Percentiles rank a stretch among this genome's conserved stretches.
These are phyloP conservation scores for Ditula angustiorana DNA, from an alignment of 2,888 invertebrate species.

Conservation along the genomic window DNA sequence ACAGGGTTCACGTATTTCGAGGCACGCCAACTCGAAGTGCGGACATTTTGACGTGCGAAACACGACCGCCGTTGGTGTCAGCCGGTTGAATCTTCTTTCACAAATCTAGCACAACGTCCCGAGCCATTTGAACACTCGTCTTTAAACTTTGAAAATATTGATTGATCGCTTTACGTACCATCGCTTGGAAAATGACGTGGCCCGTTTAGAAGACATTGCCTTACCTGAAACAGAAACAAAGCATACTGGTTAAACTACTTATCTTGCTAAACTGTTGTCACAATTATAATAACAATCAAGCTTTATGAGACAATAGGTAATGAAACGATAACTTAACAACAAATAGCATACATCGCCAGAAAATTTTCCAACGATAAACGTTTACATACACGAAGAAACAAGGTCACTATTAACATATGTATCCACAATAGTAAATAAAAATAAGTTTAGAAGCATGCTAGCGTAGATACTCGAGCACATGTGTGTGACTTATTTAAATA, in stretches of 20 bases:
- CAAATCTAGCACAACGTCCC: constrained; percentile 62
- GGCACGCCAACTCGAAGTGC: constrained; percentile 50
- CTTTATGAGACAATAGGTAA: constrained; percentile 15
- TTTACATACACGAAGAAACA: constrained; percentile 35
- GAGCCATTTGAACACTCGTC: constrained; percentile 46
- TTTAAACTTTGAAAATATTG: constrained; percentile 50
- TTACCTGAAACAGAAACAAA: constrained; percentile 80
- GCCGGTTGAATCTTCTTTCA: constrained; percentile 38
- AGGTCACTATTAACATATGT: constrained; percentile 39
- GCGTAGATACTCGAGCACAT: constrained; percentile 22
- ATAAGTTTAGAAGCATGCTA: constrained; percentile 27
- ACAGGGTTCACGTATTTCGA: constrained; percentile 67
- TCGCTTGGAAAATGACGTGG: constrained; percentile 66
- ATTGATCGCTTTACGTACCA: constrained; percentile 74
- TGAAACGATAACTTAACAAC: constrained; percentile 18
- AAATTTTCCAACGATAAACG: constrained; percentile 42
- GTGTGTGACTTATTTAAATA: constrained; percentile 30
- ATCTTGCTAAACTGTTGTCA: constrained; percentile 7
- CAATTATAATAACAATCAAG: constrained; percentile 19
- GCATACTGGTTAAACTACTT: constrained; percentile 31
- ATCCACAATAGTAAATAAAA: constrained; percentile 38
- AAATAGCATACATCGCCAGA: constrained; percentile 24
- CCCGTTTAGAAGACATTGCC: constrained; percentile 81
- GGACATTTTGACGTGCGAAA: constrained; percentile 53
- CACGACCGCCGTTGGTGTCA: constrained; percentile 49